phyloP scores from a whole-genome alignment of 2,888 invertebrate genomes.

The Diploptera punctata region DNA sequence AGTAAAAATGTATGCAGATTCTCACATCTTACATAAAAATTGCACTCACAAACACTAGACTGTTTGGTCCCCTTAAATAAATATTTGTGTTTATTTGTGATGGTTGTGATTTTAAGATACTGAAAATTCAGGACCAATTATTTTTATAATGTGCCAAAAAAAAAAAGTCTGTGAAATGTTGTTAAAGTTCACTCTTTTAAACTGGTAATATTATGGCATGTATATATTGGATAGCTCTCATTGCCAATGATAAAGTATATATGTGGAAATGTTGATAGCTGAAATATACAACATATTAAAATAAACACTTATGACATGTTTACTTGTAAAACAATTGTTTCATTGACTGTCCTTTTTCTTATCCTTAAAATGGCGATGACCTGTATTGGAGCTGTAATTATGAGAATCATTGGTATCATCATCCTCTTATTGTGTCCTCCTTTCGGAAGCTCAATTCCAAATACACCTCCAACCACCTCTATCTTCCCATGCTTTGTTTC shows the following conservation, averaged over 20 bases:
- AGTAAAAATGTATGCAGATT: too few species aligned
- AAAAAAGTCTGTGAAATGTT: slow-evolving; percentile 5
- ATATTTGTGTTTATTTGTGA: slow-evolving; percentile 3
- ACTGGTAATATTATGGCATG: slow-evolving; percentile 16
- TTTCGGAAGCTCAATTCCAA: too few species aligned
- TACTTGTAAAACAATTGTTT: too few species aligned
- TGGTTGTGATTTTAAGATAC: slow-evolving; percentile 17
- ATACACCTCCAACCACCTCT: too few species aligned
- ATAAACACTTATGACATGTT: neutral
- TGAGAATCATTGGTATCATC: too few species aligned
- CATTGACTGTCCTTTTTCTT: too few species aligned
- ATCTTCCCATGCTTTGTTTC: too few species aligned
- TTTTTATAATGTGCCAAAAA: slow-evolving; percentile 35
- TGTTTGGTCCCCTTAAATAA: neutral
- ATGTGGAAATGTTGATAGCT: neutral
- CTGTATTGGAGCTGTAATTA: too few species aligned
- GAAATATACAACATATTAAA: slow-evolving; percentile 4
- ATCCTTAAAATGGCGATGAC: too few species aligned
- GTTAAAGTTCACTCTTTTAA: slow-evolving; percentile 18
- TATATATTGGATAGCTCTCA: slow-evolving; percentile 6
- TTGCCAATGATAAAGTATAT: slow-evolving; percentile 22
- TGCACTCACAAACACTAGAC: neutral
- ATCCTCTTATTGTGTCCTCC: too few species aligned
- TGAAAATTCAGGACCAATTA: slow-evolving; percentile 24
- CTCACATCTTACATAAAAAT: too few species aligned